A percentile compares a stretch with the other conserved stretches of the same genome.
Conservation (phyloP, 2,113 vertebrate genomes). For the Haliaeetus leucogaster region DNA sequence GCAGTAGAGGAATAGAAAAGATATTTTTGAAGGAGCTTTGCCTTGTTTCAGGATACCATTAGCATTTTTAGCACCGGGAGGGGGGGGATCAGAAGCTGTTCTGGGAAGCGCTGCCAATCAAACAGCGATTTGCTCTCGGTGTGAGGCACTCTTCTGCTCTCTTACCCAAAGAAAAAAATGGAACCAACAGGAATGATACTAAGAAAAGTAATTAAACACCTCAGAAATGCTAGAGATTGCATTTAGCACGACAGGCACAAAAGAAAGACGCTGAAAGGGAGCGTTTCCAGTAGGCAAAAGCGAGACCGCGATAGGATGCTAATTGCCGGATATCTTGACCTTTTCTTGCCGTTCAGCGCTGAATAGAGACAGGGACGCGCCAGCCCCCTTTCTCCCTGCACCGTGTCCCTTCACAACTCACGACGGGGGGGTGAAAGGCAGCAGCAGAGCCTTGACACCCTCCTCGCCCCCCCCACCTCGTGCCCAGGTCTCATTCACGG, state of each 20-base stretch:
- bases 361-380: fast-evolving
- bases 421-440: neutral
- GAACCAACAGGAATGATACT: neutral
- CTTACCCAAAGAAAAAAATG: neutral
- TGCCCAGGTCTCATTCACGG: fast-evolving
- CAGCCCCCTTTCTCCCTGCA: neutral
- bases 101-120: neutral
- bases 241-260: neutral
- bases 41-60: neutral
- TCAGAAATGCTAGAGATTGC: neutral
- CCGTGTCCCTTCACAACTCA: neutral
- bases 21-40: neutral
- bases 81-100: neutral
- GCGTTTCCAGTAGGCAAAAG: neutral
- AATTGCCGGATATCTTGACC: neutral
- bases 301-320: fast-evolving
- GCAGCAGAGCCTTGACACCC: neutral
- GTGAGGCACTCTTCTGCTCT: neutral
- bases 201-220: neutral
- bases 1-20: neutral
- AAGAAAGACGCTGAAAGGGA: neutral
- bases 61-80: neutral
- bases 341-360: neutral
- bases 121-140: neutral
- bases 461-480: fast-evolving